These are phyloP conservation scores for Lucifuga dentata DNA, from an alignment of 2,113 vertebrate species.

Conservation along the genomic window DNA sequence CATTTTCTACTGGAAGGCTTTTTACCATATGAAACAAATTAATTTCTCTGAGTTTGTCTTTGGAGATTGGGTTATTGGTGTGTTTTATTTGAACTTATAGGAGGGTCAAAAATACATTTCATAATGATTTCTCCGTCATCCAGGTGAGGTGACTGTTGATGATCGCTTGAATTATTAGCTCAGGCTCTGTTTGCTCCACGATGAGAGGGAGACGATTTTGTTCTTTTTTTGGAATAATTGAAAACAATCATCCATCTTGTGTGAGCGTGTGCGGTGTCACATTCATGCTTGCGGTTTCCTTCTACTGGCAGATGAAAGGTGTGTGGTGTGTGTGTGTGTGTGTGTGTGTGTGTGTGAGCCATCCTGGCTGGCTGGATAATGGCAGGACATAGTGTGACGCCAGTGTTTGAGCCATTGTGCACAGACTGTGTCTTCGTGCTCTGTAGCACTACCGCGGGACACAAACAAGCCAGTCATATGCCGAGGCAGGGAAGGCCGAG, in stretches of 20 bases:
- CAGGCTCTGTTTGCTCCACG: background rate
- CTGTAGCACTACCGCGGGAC: slow-evolving; percentile 13
- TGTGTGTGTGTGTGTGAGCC: too few species aligned
- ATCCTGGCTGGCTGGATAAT: slow-evolving; percentile 2
- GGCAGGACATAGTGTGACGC: slow-evolving; percentile 16
- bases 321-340: too few species aligned
- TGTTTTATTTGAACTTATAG: slow-evolving; percentile 30
- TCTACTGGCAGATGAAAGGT: background rate
- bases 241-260: slow-evolving; percentile 32
- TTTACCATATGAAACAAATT: slow-evolving; percentile 25
- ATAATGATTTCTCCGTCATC: slow-evolving; percentile 58
- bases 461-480: slow-evolving; percentile 51
- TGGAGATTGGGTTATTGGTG: slow-evolving; percentile 14
- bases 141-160: slow-evolving; percentile 56
- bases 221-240: slow-evolving; percentile 26
- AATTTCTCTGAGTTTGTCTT: slow-evolving; percentile 16
- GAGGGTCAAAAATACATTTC: slow-evolving; percentile 42
- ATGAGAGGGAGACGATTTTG: slow-evolving; percentile 25
- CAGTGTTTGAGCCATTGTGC: slow-evolving; percentile 3
- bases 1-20: slow-evolving; percentile 14
- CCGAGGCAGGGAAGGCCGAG: slow-evolving; percentile 32
- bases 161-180: slow-evolving; percentile 43
- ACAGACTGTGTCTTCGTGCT: slow-evolving; percentile 12
- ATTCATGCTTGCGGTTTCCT: background rate
- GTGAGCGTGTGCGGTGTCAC: slow-evolving; percentile 7